Evolutionary conservation across 2,797 vertebrate genomes (phyloP).

Genomic region (Pteronotus mesoamericanus): DNA sequence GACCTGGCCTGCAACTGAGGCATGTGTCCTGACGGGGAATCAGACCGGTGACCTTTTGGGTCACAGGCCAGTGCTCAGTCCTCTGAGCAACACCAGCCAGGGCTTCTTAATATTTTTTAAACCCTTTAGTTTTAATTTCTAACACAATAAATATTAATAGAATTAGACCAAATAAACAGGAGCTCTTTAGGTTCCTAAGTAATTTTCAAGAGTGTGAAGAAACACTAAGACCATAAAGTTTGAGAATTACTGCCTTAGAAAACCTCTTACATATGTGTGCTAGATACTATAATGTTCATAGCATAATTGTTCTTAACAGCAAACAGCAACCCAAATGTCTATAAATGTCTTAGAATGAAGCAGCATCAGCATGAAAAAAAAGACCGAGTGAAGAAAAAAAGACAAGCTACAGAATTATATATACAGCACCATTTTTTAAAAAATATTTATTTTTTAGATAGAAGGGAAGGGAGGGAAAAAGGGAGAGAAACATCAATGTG

Average conservation of each 20-base stretch:
- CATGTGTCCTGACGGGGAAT: too few relatives aligned
- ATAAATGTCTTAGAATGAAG: not conserved
- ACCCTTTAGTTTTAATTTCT: constrained; percentile 14
- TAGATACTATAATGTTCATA: not conserved
- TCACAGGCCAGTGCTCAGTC: too few relatives aligned
- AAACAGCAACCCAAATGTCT: not conserved
- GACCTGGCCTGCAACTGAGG: too few relatives aligned
- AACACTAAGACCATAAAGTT: not conserved
- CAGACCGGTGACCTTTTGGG: too few relatives aligned
- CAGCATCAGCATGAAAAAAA: not conserved
- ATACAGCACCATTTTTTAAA: not conserved
- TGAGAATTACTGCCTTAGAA: not conserved
- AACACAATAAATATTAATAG: not conserved
- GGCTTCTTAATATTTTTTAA: not conserved
- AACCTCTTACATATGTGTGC: not conserved
- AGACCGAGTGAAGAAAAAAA: not conserved
- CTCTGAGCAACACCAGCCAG: too few relatives aligned
- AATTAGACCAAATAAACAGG: not conserved
- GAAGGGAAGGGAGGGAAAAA: too few relatives aligned
- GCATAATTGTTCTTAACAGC: not conserved
- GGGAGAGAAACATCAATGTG: too few relatives aligned
- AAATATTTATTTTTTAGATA: not conserved
- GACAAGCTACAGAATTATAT: not conserved
- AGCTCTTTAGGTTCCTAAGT: not conserved
- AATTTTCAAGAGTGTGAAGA: not conserved